Base-by-base conservation (phyloP, 2,113 vertebrate genomes). In the Megalops atlanticus region DNA sequence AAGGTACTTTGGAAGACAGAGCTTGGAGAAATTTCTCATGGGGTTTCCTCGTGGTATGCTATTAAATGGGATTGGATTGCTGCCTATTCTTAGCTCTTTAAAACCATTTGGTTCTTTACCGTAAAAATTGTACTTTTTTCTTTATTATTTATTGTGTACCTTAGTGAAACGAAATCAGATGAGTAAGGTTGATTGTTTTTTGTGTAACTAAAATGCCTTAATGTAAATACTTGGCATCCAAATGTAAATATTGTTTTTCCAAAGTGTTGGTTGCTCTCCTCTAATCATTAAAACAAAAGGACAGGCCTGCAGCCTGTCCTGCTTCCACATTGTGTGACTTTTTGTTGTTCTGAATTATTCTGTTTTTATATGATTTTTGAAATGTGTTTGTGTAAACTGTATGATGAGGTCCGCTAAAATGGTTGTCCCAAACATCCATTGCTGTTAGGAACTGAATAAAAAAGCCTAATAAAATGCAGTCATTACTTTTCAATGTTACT, bases 201-300 rank as follows among this genome's bases (percentile, higher is more conserved):
- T 71, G 43, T 82, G 38, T 74, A 72, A 74, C 47, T 79, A 74
- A 69, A 74, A 83, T 79, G 81, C 76, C 91, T 94, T 90, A 91
- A 88, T 88, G 95, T 96, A 96, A 94, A 96, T 95, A 95, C 86
- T 91, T 89, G 88, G 91, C 83, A 90, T 92, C 91, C 0, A 92
- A 64, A 86, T 96, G 95, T 96, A 95, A 92, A 96, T 96, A 95
- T 91, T 95, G 95, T 95, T 95, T 91, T 95, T 95, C 95, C 94
- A 85, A 89, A 90, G 92, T 93, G 94, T 94, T 89, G 91, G 93
- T 95, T 94, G 95, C 95, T 95, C 94, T 95, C 94, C 43, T 43
- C 64, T 74, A 82, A 58, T 73, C 90, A 10, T 93, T 90, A 81
- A 93, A 88, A 94, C 91, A 83, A 80, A 82, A 14, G 88, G 85